Conservation (phyloP, 2,797 vertebrate genomes). For the Brachyalestes nurse region DNA sequence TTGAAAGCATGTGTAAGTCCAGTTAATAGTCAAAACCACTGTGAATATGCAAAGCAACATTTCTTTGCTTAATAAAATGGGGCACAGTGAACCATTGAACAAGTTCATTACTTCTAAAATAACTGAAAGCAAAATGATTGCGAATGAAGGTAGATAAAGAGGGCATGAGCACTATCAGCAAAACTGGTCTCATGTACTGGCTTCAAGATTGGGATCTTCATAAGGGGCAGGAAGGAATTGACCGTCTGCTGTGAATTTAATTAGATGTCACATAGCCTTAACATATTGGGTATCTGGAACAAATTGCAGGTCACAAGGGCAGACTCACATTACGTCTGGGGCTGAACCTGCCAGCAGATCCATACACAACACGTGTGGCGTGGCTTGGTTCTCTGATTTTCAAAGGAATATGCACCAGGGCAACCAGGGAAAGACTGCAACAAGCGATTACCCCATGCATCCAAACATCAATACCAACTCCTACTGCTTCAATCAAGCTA, state of each 20-base stretch:
- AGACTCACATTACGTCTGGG: background rate
- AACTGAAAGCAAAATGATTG: slow-evolving; percentile 26
- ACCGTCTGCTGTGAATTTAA: slow-evolving; percentile 54
- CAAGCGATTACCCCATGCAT: slow-evolving; percentile 28
- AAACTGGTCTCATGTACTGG: slow-evolving; percentile 29
- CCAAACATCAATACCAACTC: slow-evolving; percentile 18
- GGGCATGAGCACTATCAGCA: background rate
- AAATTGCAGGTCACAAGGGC: slow-evolving; percentile 30
- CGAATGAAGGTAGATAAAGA: slow-evolving; percentile 7
- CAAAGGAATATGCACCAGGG: background rate
- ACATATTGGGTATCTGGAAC: slow-evolving; percentile 42
- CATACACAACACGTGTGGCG: background rate
- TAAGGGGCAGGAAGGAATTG: slow-evolving; percentile 37
- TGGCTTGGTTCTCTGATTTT: slow-evolving; percentile 1
- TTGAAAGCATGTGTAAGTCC: no score
- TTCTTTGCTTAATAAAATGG: background rate
- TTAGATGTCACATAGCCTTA: slow-evolving; percentile 54
- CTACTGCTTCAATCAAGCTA: slow-evolving; percentile 56
- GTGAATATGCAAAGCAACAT: background rate
- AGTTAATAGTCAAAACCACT: background rate
- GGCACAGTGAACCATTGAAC: background rate
- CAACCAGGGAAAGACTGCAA: background rate
- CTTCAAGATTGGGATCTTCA: slow-evolving; percentile 41
- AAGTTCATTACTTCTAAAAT: background rate
- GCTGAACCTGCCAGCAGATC: slow-evolving; percentile 13